A percentile compares a stretch with the other conserved stretches of the same genome.
phyloP scores from a whole-genome alignment of 64 coral and sea anemone species.

The Stichodactyla mertensii region DNA sequence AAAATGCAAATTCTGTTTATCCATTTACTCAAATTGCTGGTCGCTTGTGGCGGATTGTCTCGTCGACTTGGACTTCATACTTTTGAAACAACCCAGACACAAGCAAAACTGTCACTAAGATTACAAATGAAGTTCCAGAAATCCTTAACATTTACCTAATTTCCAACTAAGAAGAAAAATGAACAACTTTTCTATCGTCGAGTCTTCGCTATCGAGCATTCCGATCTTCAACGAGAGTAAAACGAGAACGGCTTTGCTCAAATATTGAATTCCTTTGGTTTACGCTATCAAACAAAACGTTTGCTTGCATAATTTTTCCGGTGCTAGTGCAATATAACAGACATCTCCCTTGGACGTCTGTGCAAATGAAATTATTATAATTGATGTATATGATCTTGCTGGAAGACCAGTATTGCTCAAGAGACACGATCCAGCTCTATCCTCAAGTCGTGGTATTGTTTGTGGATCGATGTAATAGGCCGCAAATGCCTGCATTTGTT shows the following conservation, averaged over 20 bases:
- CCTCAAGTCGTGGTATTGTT: neutral
- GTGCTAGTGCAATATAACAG: neutral
- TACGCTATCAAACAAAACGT: neutral
- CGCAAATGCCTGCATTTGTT: neutral
- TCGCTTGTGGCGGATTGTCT: neutral
- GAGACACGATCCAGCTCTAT: neutral
- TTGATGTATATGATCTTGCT: neutral
- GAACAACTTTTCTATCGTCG: neutral
- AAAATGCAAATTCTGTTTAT: slow-evolving; percentile 10
- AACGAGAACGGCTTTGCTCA: slow-evolving; percentile 1
- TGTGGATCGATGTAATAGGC: neutral
- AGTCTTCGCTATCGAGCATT: neutral
- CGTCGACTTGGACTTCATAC: neutral
- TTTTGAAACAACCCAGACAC: neutral
- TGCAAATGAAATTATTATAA: neutral
- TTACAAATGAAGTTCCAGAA: neutral
- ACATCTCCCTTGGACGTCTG: slow-evolving; percentile 8
- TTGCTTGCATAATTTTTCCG: neutral
- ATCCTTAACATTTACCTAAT: neutral
- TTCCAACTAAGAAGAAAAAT: neutral
- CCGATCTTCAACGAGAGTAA: neutral
- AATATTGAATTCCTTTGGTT: neutral
- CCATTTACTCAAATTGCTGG: neutral
- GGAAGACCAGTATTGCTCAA: neutral
- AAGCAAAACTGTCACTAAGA: neutral